phyloP scores from a whole-genome alignment of 2,797 vertebrate species.

The Masticophis lateralis region DNA sequence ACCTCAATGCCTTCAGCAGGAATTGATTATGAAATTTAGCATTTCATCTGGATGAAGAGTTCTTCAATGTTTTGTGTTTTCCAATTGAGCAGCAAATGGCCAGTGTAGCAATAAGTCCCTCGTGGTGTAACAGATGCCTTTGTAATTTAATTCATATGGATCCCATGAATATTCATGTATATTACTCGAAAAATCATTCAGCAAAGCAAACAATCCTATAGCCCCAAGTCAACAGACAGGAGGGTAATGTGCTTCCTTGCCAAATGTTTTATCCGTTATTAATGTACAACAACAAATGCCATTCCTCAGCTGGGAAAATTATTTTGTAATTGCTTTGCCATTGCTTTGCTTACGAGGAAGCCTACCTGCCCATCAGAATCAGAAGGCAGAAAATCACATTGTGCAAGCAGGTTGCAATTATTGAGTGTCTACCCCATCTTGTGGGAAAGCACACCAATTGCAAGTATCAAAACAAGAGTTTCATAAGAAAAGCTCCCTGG shows the following conservation, averaged over 20 bases:
- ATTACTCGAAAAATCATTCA: conserved; percentile 52
- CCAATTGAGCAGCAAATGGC: conserved; percentile 40
- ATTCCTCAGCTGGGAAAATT: conserved; percentile 50
- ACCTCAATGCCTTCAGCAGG: neutral
- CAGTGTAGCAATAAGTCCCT: conserved; percentile 47
- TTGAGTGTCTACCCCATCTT: conserved; percentile 59
- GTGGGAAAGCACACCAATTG: conserved; percentile 45
- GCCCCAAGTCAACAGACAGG: conserved; percentile 47
- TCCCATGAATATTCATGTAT: conserved; percentile 57
- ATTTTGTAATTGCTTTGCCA: conserved; percentile 48
- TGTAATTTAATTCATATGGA: conserved; percentile 57
- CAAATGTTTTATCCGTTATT: conserved; percentile 54
- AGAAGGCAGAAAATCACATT: conserved; percentile 14
- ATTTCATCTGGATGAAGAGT: conserved; percentile 19
- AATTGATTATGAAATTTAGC: conserved; percentile 31
- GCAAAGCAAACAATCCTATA: conserved; percentile 34
- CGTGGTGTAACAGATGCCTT: conserved; percentile 54
- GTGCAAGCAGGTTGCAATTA: neutral
- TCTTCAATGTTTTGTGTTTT: conserved; percentile 37
- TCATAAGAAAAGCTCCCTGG: fast-evolving
- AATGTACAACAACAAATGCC: conserved; percentile 55
- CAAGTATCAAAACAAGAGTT: conserved; percentile 13
- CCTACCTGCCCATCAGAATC: conserved; percentile 52
- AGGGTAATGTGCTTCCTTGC: conserved; percentile 19
- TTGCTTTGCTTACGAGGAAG: conserved; percentile 47